Evolutionary conservation across 2,888 invertebrate species (phyloP).

Genomic region (Hirudinaria manillensis): DNA sequence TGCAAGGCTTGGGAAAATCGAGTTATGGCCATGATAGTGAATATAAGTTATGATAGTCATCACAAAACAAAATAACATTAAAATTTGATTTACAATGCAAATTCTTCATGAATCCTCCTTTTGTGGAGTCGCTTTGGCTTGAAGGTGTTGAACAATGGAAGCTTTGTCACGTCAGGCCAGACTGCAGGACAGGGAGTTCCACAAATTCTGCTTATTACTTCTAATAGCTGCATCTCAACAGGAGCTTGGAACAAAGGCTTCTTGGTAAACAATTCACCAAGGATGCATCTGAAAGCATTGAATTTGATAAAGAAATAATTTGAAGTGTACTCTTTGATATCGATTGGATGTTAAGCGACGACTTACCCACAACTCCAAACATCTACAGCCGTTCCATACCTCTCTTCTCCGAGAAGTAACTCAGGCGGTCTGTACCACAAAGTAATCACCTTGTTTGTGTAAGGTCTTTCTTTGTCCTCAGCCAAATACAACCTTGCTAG

Average conservation of each 20-base stretch:
- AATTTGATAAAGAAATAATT: background rate
- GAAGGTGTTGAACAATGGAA: conserved; percentile 84
- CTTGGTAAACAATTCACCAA: conserved; percentile 91
- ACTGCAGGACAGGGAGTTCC: conserved; percentile 92
- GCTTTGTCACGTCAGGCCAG: conserved; percentile 89
- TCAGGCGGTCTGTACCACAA: conserved; percentile 98
- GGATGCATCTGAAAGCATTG: conserved; percentile 67
- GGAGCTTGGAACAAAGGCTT: conserved; percentile 93
- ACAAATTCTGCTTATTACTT: conserved; percentile 81
- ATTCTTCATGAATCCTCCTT: conserved; percentile 82
- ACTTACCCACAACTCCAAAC: conserved; percentile 90
- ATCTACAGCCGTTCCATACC: conserved; percentile 93
- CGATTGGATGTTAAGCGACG: background rate
- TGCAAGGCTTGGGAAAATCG: too few species aligned
- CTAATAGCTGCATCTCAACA: conserved; percentile 83
- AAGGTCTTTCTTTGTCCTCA: conserved; percentile 86
- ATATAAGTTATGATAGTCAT: background rate
- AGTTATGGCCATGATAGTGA: too few species aligned
- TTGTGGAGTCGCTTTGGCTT: conserved; percentile 84
- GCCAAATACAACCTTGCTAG: conserved; percentile 90
- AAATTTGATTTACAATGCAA: conserved; percentile 64
- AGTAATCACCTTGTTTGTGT: conserved; percentile 97
- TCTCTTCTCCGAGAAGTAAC: conserved; percentile 87
- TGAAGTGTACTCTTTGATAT: background rate
- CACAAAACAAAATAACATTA: background rate